Evolutionary conservation across 2,797 vertebrate species (phyloP), one percentile per base, ranked within the genome.

Genomic region (Podargus strigoides): DNA sequence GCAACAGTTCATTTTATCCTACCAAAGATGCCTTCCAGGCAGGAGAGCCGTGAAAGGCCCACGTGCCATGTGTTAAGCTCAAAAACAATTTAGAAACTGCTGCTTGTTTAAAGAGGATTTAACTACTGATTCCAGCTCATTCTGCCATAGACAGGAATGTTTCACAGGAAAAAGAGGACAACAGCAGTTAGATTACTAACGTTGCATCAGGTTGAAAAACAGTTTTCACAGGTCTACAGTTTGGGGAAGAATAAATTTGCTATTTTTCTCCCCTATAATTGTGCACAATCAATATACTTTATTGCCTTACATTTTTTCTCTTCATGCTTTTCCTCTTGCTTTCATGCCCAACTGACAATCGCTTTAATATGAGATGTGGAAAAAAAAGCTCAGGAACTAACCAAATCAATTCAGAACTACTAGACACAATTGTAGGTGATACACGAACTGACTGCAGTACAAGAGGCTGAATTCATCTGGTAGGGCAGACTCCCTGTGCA

Each of bases 71-170:
- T 47, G 64, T 52, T 92, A 73, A 73, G 56, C 85, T 85, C 89
- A 80, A 41, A 92, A 94, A 91, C 93, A 94, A 91, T 94, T 87
- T 83, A 90, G 82, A 91, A 95, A 89, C 75, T 32, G 58, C 75
- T 91, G 87, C 78, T 93, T 85, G 36, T 94, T 89, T 91, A 91
- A 89, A 93, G 82, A 87, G 94, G 90, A 84, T 94, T 96, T 93
- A 93, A 91, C 64, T 80, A 53, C 79, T 56, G 56, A 75, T 95
- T 94, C 93, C 76, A 94, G 93, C 59, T 88, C 73, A 44, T 91
- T 96, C 93, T 94, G 66, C 79, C n/a, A 32, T 7, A 12, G 66
- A 66, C 62, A 39, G 62, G 62, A 75, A 36, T 2, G 0, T 72
- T 94, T 81, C 47, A 14, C 83, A 75, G n/a, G 42, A 83, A 79